These are phyloP conservation scores for Takifugu ocellatus DNA, from an alignment of 2,797 vertebrate species.

Conservation along the genomic window DNA sequence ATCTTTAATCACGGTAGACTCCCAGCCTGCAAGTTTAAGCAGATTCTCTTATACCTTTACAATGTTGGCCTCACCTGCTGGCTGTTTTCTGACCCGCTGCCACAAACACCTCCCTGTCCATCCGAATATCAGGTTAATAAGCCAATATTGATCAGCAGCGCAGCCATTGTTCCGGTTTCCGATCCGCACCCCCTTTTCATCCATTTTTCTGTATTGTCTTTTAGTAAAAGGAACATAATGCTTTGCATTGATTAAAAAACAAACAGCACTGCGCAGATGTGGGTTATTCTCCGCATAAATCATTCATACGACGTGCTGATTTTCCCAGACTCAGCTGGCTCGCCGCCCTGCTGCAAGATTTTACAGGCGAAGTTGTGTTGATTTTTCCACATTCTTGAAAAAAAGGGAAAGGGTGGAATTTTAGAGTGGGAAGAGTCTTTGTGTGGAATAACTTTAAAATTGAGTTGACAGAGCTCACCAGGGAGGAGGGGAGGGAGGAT, in stretches of 20 bases:
- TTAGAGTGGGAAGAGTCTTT: background rate
- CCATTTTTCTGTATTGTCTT: background rate
- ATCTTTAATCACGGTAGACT: background rate
- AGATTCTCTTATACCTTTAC: background rate
- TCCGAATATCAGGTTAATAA: background rate
- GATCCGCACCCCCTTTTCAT: background rate
- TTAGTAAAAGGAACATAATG: background rate
- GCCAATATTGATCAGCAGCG: background rate
- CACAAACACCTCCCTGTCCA: background rate
- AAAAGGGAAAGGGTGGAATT: background rate
- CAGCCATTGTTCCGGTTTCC: background rate
- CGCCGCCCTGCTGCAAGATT: constrained; percentile 1
- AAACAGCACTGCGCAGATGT: background rate
- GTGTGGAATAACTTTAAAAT: constrained; percentile 15
- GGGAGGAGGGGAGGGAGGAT: constrained; percentile 39
- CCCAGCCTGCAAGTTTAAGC: background rate
- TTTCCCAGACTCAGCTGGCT: background rate
- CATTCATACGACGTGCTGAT: background rate
- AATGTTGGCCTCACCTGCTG: background rate
- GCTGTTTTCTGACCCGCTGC: background rate
- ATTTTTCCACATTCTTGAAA: constrained; percentile 6
- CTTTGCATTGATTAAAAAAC: background rate
- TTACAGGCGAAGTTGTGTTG: background rate
- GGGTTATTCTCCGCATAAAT: background rate
- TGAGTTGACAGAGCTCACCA: constrained; percentile 17